Conservation (phyloP, 2,113 vertebrate species). For the Crotalus horridus region DNA sequence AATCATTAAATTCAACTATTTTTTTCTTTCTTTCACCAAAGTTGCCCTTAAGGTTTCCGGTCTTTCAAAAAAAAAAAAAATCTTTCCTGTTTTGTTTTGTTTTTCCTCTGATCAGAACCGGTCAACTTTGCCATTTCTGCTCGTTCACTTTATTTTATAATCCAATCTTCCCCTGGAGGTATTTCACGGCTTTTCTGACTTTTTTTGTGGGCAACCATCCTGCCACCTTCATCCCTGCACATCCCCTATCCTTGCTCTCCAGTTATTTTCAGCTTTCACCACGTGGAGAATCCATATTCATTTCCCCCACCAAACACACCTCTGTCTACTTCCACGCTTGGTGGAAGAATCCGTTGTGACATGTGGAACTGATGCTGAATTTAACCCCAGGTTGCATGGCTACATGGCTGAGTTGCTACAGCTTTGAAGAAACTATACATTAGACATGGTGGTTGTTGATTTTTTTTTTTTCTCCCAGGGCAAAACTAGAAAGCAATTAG, state of each 20-base stretch:
- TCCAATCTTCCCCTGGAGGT: not conserved
- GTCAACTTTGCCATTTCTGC: not conserved
- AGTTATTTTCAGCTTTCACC: not conserved
- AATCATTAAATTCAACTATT: not conserved
- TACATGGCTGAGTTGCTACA: not conserved
- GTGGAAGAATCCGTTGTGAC: not conserved
- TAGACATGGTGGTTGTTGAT: not conserved
- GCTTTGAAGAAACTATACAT: not conserved
- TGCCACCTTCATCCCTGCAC: not conserved
- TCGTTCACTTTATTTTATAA: not conserved
- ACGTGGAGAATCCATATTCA: not conserved
- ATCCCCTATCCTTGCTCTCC: not conserved
- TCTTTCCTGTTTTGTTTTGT: no score
- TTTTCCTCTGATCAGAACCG: not conserved
- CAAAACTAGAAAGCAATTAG: not conserved
- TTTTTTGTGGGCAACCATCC: not conserved
- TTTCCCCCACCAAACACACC: not conserved
- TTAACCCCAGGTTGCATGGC: not conserved
- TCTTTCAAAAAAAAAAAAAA: not conserved
- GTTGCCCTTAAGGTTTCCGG: not conserved
- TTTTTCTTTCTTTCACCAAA: not conserved
- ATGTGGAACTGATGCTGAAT: not conserved
- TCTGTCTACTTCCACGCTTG: not conserved
- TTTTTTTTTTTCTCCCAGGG: not conserved
- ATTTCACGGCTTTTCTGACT: not conserved